Percentiles rank a stretch among this genome's conserved stretches.
Conservation (phyloP, 2,797 vertebrate species). For the Pelobates cultripes region DNA sequence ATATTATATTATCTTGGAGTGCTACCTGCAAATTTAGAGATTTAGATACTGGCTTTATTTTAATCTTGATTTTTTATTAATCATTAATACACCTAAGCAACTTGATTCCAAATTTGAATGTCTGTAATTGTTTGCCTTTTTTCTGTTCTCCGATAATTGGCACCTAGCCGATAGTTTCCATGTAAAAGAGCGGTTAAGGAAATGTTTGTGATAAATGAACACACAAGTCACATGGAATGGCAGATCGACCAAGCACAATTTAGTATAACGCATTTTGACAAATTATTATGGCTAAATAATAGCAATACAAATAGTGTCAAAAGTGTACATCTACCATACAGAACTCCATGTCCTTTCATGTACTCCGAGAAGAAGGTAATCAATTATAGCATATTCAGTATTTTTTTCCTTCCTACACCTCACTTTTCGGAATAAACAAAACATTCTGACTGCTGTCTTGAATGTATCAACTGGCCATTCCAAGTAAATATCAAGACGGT, state of each 20-base stretch:
- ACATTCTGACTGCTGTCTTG: slow-evolving; percentile 28
- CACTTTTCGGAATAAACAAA: neutral
- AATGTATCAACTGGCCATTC: slow-evolving; percentile 19
- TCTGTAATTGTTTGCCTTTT: neutral
- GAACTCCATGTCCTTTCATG: neutral
- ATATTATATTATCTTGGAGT: neutral
- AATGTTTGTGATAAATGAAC: neutral
- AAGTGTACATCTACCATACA: neutral
- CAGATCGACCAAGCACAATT: neutral
- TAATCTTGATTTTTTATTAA: neutral
- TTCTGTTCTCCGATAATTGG: slow-evolving; percentile 5
- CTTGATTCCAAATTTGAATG: neutral
- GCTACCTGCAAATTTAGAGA: neutral
- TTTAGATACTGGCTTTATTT: neutral
- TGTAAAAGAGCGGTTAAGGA: neutral
- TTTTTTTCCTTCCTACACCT: slow-evolving; percentile 7
- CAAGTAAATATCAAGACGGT: slow-evolving; percentile 26
- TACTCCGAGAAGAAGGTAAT: neutral
- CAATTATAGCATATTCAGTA: slow-evolving; percentile 6
- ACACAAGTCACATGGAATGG: neutral
- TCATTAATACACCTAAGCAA: neutral
- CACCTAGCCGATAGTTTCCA: neutral
- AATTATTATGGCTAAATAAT: neutral
- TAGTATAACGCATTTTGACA: neutral
- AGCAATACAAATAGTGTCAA: neutral